Evolutionary conservation across 2,888 invertebrate genomes (phyloP), one percentile per base, ranked within the genome.

Genomic region (Lutraria lutraria): DNA sequence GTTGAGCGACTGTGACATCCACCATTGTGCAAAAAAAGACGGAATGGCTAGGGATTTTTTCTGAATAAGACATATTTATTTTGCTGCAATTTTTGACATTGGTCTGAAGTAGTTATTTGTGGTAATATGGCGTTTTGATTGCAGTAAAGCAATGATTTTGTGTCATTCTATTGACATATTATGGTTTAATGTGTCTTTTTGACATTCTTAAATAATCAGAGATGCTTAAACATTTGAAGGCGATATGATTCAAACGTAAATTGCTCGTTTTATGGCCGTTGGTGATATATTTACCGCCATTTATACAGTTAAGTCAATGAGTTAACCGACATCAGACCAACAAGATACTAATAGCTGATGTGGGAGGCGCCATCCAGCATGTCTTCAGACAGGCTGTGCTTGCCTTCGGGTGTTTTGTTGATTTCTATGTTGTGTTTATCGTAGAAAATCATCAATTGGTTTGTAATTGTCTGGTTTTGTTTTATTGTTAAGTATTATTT

Each of bases 171-270:
- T 85, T 88, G 90, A 83, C 88, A 85, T 82, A 25, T 87, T 72
- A 63, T 82, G 86, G 63, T 76, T 85, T 76, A 82, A 85, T 88
- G 87, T 60, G 88, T 82, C 81, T 82, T 29, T 82, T 79, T 90
- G 90, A 90, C 90, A 87, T 63, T 83, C 81, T 81, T 81, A 90
- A 83, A 83, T 84, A 88, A 87, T 84, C 76, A 80, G 81, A 81
- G 63, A 86, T 83, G 88, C 79, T 89, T 56, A 83, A 84, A 85
- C 21, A 83, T 88, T 87, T 90, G 90, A 90, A 85, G 87, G 87
- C 89, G 68, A 85, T 68, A 90, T 89, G 87, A 80, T 86, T 90
- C 89, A 89, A 53, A 81, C 52, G 25, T 52, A 63, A 63, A 80
- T 84, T 84, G 81, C 31, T 81, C 72, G 53, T 72, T 80, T 68